Conservation (phyloP, 2,797 vertebrate species). For the Eulemur albifrons region DNA sequence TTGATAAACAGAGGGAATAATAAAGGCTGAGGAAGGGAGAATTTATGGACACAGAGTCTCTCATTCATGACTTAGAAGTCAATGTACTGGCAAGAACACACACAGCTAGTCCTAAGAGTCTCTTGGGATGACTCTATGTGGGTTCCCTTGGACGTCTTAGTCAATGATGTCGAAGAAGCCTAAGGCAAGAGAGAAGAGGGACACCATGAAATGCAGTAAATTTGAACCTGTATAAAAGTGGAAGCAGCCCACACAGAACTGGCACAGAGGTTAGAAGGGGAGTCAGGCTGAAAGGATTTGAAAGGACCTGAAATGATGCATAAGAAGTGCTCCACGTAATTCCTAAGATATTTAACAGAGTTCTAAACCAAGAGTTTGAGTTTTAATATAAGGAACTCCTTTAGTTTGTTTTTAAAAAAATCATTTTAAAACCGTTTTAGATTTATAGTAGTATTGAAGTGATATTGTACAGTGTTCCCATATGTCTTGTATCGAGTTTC, state of each 20-base stretch:
- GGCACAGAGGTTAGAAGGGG: neutral
- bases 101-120: neutral
- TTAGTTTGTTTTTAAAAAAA: neutral
- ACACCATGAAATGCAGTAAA: neutral
- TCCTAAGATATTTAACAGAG: neutral
- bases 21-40: neutral
- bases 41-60: neutral
- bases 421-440: neutral
- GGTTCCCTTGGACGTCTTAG: neutral
- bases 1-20: neutral
- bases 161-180: neutral
- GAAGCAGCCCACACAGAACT: neutral
- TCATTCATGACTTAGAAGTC: neutral
- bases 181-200: neutral
- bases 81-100: neutral
- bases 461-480: neutral
- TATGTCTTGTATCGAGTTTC: neutral
- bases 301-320: neutral
- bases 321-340: neutral
- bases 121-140: neutral
- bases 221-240: neutral
- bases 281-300: neutral
- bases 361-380: neutral
- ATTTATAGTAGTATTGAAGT: neutral
- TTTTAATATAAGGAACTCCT: neutral